A percentile compares a stretch with the other conserved stretches of the same genome.
phyloP scores from a whole-genome alignment of 2,888 invertebrate species.

The Abrostola tripartita region DNA sequence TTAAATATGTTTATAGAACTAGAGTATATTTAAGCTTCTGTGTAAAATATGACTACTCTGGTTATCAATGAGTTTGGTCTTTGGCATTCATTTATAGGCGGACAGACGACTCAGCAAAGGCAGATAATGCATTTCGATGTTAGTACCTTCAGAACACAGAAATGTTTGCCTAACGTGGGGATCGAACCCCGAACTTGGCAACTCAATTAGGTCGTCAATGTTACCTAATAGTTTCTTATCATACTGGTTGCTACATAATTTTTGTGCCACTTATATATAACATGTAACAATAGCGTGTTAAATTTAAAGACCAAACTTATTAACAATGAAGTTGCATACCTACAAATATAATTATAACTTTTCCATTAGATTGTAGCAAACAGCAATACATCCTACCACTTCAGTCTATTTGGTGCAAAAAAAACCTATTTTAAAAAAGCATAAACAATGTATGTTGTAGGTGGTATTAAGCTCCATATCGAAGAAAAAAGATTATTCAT shows the following conservation, averaged over 20 bases:
- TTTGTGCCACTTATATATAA: not conserved
- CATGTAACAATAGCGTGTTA: slow-evolving; percentile 3
- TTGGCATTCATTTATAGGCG: not conserved
- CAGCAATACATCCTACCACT: too few relatives aligned
- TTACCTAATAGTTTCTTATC: not conserved
- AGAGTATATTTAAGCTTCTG: too few relatives aligned
- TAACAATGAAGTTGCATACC: not conserved
- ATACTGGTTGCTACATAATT: not conserved
- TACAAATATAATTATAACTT: not conserved
- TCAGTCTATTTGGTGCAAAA: too few relatives aligned
- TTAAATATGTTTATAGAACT: too few relatives aligned
- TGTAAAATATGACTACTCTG: not conserved
- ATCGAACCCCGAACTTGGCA: not conserved
- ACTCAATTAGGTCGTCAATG: not conserved
- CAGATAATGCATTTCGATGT: not conserved
- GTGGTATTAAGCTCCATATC: too few relatives aligned
- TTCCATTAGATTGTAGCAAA: not conserved
- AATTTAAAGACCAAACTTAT: not conserved
- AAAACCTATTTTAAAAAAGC: too few relatives aligned
- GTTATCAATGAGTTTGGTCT: not conserved
- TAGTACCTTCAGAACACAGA: too few relatives aligned
- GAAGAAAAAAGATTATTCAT: too few relatives aligned
- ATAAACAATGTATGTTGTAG: too few relatives aligned
- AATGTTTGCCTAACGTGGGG: not conserved
- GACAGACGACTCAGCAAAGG: not conserved